Percentiles rank a stretch among this genome's conserved stretches.
Evolutionary conservation across 2,113 vertebrate species (phyloP).

Genomic region (Noctilio leporinus): DNA sequence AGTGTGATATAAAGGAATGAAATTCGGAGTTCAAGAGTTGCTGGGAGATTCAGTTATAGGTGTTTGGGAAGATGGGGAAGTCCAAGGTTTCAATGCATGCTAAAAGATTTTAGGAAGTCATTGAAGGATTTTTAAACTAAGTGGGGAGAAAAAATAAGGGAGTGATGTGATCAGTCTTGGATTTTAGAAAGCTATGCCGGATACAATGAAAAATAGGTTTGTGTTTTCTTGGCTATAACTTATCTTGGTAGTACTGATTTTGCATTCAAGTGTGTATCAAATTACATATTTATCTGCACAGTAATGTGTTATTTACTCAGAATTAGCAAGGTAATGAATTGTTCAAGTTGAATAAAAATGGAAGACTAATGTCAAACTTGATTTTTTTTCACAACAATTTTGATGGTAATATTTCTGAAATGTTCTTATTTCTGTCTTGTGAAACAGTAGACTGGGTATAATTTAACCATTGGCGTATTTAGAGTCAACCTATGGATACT

Average conservation of each 20-base stretch:
- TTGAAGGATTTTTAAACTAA: neutral
- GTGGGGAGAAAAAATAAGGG: neutral
- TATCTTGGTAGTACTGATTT: neutral
- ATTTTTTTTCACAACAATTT: slow-evolving; percentile 10
- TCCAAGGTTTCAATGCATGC: neutral
- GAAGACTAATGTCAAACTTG: neutral
- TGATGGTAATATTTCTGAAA: slow-evolving; percentile 14
- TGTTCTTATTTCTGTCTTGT: neutral
- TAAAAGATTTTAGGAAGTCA: neutral
- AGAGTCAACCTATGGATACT: neutral
- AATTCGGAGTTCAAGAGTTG: neutral
- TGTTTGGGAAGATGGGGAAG: neutral
- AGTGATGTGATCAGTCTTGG: neutral
- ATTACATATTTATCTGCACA: neutral
- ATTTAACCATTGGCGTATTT: neutral
- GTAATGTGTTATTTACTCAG: neutral
- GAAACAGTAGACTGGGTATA: neutral
- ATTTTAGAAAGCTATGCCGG: neutral
- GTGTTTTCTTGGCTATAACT: neutral
- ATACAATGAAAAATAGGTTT: neutral
- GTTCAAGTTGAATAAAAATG: neutral
- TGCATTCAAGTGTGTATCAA: neutral
- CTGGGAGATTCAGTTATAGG: neutral
- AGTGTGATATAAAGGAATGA: neutral
- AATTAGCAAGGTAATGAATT: neutral